A percentile compares a stretch with the other conserved stretches of the same genome.
phyloP scores from a whole-genome alignment of 2,113 vertebrate genomes.

The Labrus mixtus region DNA sequence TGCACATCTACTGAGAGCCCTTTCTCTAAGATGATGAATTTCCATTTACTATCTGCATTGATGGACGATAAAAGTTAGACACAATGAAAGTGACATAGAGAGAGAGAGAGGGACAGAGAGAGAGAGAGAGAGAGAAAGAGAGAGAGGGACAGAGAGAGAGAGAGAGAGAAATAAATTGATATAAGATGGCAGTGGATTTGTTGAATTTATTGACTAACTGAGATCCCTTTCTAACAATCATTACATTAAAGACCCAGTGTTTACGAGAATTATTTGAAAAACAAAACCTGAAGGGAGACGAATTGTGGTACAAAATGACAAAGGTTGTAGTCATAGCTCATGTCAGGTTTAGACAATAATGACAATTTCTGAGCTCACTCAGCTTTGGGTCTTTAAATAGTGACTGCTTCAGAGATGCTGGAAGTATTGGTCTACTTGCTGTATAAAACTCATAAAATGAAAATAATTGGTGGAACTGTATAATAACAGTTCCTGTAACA shows the following conservation, averaged over 20 bases:
- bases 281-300: too few species aligned
- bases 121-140: constrained; percentile 29
- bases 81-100: constrained; percentile 33
- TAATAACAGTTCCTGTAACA: constrained; percentile 29
- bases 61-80: constrained; percentile 71
- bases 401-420: constrained; percentile 67
- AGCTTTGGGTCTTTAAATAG: constrained; percentile 62
- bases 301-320: too few species aligned
- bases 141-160: constrained; percentile 31
- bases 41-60: constrained; percentile 66
- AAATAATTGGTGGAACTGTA: constrained; percentile 65
- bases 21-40: constrained; percentile 65
- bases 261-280: too few species aligned
- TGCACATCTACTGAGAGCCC: constrained; percentile 60
- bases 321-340: too few species aligned
- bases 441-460: constrained; percentile 76
- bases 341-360: not conserved
- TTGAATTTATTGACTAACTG: constrained; percentile 59
- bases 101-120: constrained; percentile 32
- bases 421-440: constrained; percentile 44
- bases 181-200: constrained; percentile 53
- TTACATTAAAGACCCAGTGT: constrained; percentile 57
- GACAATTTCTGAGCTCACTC: not conserved
- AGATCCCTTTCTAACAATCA: constrained; percentile 64
- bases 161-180: constrained; percentile 48